Evolutionary conservation across 2,888 invertebrate genomes (phyloP), one percentile per base, ranked within the genome.

Genomic region (Pyralis farinalis): DNA sequence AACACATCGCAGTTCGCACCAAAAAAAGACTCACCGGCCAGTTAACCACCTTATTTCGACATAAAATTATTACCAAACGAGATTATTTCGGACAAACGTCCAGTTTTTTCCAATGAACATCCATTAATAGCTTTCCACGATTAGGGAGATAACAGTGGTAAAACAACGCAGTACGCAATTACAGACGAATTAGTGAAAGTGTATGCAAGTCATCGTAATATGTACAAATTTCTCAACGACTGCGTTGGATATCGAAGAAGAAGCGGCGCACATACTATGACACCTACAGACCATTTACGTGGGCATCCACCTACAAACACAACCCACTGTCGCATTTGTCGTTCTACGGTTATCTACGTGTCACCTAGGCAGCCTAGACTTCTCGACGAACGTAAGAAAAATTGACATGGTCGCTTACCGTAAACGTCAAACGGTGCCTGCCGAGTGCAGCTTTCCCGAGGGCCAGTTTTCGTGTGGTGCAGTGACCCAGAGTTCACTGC

Each of bases 291-390:
- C 60, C 64, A 65, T 66, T 64, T 73, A 85, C 85, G 85, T 85
- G 84, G 86, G 86, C 80, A 69, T 70, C 63, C 84, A 81, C 84
- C 86, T 84, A 82, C 82, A 71, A 57, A 56, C 47, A 51, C 81
- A 70, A 61, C 86, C 87, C 84, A 87, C 86, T 69, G 63, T 53
- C 59, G 59, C 76, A 74, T 73, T 73, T 79, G 76, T 77, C 64
- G 61, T 68, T 71, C 68, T 70, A 70, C 55, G 49, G 53, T 76
- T 76, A 70, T 71, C 76, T 83, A 83, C 84, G 80, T 84, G 82
- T 77, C 80, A 78, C 72, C 63, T 62, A 63, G 61, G 63, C 64
- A 61, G 55, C 57, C 67, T 66, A 73, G 67, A 63, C 70, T 64
- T 59, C 57, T 49, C 49, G 53, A 55, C 58, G 53, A 70, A 53